A percentile compares a stretch with the other conserved stretches of the same genome.
phyloP scores from a whole-genome alignment of 1,140 invertebrate species.

The Camponotus pennsylvanicus region DNA sequence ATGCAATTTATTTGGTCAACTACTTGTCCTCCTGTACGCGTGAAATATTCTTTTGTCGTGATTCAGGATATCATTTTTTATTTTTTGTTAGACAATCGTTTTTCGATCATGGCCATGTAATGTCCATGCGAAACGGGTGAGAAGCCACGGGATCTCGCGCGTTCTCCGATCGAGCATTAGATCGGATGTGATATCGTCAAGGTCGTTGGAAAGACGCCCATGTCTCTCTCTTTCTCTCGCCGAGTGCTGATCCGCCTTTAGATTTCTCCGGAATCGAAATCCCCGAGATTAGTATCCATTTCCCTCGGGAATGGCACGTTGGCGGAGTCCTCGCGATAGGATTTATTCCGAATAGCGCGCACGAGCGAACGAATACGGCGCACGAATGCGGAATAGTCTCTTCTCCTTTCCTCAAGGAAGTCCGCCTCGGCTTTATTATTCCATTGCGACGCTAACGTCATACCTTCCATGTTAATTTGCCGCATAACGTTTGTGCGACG shows the following conservation, averaged over 20 bases:
- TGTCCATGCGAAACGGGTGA: neutral
- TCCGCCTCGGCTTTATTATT: slow-evolving; percentile 63
- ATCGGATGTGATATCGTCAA: slow-evolving; percentile 70
- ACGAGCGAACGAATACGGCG: slow-evolving; percentile 24
- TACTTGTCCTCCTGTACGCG: neutral
- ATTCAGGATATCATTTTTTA: neutral
- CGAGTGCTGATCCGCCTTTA: slow-evolving; percentile 75
- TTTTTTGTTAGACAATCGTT: neutral
- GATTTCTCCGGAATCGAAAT: slow-evolving; percentile 71
- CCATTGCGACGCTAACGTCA: slow-evolving; percentile 50
- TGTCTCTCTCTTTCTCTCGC: slow-evolving; percentile 7
- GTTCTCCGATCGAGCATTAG: neutral
- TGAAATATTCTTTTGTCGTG: neutral
- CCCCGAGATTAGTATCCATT: slow-evolving; percentile 81
- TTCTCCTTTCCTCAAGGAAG: neutral
- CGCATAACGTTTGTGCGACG: slow-evolving; percentile 55
- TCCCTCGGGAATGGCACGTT: slow-evolving; percentile 71
- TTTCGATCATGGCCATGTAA: slow-evolving; percentile 6
- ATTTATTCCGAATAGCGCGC: slow-evolving; percentile 74
- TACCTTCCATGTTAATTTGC: slow-evolving; percentile 69
- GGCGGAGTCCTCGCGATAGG: slow-evolving; percentile 71
- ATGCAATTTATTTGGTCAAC: neutral
- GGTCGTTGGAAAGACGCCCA: slow-evolving; percentile 75
- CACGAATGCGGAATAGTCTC: slow-evolving; percentile 70
- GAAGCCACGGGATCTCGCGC: neutral